phyloP scores from a whole-genome alignment of 2,888 invertebrate genomes.

The Romanomermis culicivorax region DNA sequence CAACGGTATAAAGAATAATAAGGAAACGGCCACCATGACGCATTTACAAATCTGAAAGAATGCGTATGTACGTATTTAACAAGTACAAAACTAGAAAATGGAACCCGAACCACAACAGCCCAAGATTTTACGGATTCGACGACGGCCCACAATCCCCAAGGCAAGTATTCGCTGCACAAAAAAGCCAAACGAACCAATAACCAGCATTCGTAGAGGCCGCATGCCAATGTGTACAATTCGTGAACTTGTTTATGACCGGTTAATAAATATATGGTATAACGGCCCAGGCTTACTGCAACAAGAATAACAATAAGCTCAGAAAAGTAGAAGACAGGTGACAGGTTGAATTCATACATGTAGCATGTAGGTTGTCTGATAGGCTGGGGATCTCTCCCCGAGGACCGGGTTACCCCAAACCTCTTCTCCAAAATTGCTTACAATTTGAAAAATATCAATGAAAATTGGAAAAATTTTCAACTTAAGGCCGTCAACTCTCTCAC shows the following conservation, averaged over 20 bases:
- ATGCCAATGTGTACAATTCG: constrained; percentile 83
- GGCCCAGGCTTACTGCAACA: constrained; percentile 46
- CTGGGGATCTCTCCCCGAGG: no score
- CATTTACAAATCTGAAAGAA: constrained; percentile 44
- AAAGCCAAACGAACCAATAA: constrained; percentile 58
- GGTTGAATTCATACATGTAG: neutral
- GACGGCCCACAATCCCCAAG: constrained; percentile 53
- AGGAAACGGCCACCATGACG: constrained; percentile 42
- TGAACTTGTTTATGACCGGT: constrained; percentile 46
- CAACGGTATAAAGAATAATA: constrained; percentile 71
- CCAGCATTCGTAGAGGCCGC: constrained; percentile 86
- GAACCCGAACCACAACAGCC: constrained; percentile 31
- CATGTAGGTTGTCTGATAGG: no score
- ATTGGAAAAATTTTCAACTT: no score
- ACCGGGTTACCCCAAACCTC: no score
- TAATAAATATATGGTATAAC: constrained; percentile 18
- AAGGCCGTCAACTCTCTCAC: no score
- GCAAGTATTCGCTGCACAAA: constrained; percentile 62
- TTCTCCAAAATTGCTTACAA: no score
- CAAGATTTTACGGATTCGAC: constrained; percentile 20
- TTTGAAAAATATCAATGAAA: no score
- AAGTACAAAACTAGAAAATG: neutral
- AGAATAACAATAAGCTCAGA: neutral
- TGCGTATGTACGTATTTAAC: neutral
- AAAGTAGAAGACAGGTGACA: neutral